Base-by-base conservation (phyloP, 2,888 invertebrate genomes). In the Drosophila differens region DNA sequence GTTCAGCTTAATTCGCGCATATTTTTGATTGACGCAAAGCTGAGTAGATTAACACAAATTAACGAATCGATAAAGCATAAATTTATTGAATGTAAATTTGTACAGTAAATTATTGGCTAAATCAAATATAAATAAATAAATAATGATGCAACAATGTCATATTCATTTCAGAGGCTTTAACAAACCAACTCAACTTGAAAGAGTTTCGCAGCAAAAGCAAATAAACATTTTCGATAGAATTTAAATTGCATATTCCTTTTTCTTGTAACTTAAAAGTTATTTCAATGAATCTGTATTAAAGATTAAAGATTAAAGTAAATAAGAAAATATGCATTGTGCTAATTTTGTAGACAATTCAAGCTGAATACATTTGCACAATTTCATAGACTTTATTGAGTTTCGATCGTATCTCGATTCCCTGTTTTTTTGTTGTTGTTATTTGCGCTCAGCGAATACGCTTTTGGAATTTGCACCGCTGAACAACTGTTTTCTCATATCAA, bases 391-490 rank as follows among this genome's bases (percentile, higher is more conserved):
- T 35, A n/a, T 28, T 35, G 25, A 52, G 19, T 22, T 35, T 14
- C 22, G 16, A 66, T 30, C 25, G 44, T 67, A 25, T 47, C 41
- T 53, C 0, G 49, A 3, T 22, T 35, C 14, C 4, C 14, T 33
- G 16, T 44, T 44, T 35, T 53, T 16, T 39, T 49, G 32, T 33
- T 22, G 47, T n/a, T 28, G 28, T 51, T 61, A 14, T 61, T 61
- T 54, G 28, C 19, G 19, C 19, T 22, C 7, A 28, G 37, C 32
- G 25, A 59, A 71, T 65, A 59, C 22, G 52, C 57, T 37, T 69
- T 66, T 81, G 70, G 74, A 82, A 66, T 74, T 82, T 66, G 75
- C 52, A 68, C 80, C 54, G 35, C 52, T 59, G 55, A 68, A 59
- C 64, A 68, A 55, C 67, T 30, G 33, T 19, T 41, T 47, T 33